Evolutionary conservation across 2,888 invertebrate genomes (phyloP).

Genomic region (Tetragonula carbonaria): DNA sequence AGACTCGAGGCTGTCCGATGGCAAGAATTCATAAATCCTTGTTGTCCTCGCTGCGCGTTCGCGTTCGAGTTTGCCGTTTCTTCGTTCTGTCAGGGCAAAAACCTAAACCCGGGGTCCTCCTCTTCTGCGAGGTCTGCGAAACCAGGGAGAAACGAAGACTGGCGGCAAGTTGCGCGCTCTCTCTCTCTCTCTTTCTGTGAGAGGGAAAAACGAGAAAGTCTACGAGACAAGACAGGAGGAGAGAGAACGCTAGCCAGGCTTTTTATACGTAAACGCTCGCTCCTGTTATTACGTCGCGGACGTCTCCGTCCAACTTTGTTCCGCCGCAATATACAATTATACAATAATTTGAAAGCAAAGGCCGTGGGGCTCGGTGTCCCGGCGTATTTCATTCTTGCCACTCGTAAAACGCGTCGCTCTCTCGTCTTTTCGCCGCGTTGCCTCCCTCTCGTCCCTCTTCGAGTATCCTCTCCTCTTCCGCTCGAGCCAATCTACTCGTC

Average conservation of each 20-base stretch:
- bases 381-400: conserved; percentile 70
- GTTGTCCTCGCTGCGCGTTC: conserved; percentile 11
- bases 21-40: conserved; percentile 72
- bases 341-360: conserved; percentile 79
- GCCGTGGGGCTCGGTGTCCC: conserved; percentile 46
- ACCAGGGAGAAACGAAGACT: conserved; percentile 7
- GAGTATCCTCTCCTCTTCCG: conserved; percentile 31
- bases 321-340: conserved; percentile 79
- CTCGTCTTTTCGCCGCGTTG: conserved; percentile 42
- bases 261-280: conserved; percentile 73
- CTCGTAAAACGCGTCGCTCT: conserved; percentile 36
- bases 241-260: conserved; percentile 45
- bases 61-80: conserved; percentile 31
- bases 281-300: conserved; percentile 76
- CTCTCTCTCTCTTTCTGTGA: too few relatives aligned
- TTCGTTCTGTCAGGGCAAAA: conserved; percentile 29
- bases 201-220: conserved; percentile 58
- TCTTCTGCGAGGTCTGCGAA: background rate
- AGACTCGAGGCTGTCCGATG: conserved; percentile 45
- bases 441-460: conserved; percentile 42
- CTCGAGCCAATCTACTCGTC: conserved; percentile 25
- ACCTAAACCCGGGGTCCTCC: background rate
- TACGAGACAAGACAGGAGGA: conserved; percentile 36
- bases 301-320: conserved; percentile 74
- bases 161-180: conserved; percentile 17